phyloP scores from a whole-genome alignment of 2,113 vertebrate genomes.

The Manacus vitellinus region DNA sequence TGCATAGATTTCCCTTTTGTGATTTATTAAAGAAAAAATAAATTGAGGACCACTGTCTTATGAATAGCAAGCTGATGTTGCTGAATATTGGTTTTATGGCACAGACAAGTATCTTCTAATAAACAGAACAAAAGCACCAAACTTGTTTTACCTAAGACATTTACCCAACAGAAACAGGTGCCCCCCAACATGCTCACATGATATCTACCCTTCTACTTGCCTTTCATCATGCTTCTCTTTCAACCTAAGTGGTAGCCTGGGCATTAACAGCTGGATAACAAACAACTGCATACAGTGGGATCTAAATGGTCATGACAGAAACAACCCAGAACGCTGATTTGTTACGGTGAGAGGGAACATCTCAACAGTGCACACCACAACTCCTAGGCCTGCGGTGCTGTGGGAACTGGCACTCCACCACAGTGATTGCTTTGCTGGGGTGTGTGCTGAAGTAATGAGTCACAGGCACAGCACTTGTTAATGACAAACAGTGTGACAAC shows the following conservation, averaged over 20 bases:
- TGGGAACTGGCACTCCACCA: not conserved
- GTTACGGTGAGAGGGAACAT: not conserved
- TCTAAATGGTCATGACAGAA: not conserved
- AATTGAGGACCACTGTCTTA: not conserved
- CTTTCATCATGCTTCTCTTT: not conserved
- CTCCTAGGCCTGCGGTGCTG: fast-evolving
- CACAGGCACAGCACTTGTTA: not conserved
- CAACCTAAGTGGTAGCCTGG: not conserved
- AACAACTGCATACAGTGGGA: not conserved
- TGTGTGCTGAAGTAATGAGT: constrained; percentile 6
- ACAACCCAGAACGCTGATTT: not conserved
- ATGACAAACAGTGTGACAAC: constrained; percentile 8
- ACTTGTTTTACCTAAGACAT: not conserved
- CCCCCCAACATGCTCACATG: not conserved
- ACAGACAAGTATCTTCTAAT: not conserved
- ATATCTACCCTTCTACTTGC: not conserved
- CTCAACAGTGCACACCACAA: not conserved
- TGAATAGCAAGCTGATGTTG: not conserved
- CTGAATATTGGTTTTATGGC: not conserved
- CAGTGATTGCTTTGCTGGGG: not conserved
- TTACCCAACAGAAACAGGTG: not conserved
- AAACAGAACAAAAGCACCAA: not conserved
- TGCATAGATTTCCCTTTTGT: not conserved
- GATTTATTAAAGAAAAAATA: not conserved
- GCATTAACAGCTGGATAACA: not conserved